Evolutionary conservation across 1,140 invertebrate genomes (phyloP).

Genomic region (Musca vetustissima): DNA sequence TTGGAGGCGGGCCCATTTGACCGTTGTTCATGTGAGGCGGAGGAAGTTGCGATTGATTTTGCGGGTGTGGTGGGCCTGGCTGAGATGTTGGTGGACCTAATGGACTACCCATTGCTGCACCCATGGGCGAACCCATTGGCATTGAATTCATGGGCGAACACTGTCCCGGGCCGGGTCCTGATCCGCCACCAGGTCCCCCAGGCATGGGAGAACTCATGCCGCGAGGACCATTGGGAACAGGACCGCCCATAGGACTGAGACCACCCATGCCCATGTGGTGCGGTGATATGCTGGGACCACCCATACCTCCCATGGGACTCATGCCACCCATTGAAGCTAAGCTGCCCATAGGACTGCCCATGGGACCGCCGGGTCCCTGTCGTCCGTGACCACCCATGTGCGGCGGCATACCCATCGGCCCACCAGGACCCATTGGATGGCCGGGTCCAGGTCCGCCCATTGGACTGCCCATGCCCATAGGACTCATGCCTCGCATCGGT

Average conservation of each 20-base stretch:
- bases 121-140: conserved; percentile 72
- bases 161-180: conserved; percentile 57
- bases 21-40: conserved; percentile 53
- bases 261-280: conserved; percentile 66
- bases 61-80: conserved; percentile 48
- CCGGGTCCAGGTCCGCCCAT: conserved; percentile 43
- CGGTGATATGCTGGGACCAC: conserved; percentile 62
- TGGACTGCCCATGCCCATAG: conserved; percentile 62
- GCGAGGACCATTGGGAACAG: conserved; percentile 60
- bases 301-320: conserved; percentile 64
- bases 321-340: conserved; percentile 59
- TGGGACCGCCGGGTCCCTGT: conserved; percentile 47
- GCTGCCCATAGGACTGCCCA: conserved; percentile 54
- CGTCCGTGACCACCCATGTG: conserved; percentile 51
- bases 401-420: conserved; percentile 42
- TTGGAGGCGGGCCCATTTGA: conserved; percentile 51
- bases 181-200: conserved; percentile 57
- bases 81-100: conserved; percentile 63
- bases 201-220: conserved; percentile 64
- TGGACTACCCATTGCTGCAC: conserved; percentile 71
- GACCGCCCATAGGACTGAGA: conserved; percentile 64
- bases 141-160: conserved; percentile 69
- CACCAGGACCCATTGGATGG: conserved; percentile 50
- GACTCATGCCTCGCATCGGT: conserved; percentile 69
- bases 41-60: conserved; percentile 46